phyloP scores from a whole-genome alignment of 2,888 invertebrate genomes.

The Heteromurus nitidus region DNA sequence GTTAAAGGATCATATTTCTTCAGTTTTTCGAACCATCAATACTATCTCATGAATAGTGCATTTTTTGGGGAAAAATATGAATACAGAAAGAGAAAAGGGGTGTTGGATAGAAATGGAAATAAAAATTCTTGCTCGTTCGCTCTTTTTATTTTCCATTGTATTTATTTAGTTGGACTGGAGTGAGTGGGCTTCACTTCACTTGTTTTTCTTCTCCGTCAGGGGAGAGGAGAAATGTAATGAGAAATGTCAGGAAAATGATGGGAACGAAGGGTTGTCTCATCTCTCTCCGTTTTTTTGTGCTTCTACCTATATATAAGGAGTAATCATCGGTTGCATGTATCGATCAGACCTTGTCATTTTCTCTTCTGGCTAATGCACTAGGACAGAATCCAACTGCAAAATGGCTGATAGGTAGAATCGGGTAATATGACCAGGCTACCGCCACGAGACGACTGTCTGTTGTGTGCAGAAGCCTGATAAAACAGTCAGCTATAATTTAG shows the following conservation, averaged over 20 bases:
- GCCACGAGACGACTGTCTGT: not conserved
- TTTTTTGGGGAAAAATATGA: not conserved
- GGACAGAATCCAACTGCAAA: too few relatives aligned
- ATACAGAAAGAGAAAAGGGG: not conserved
- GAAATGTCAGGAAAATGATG: conserved; percentile 26
- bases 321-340: conserved; percentile 14
- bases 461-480: conserved; percentile 39
- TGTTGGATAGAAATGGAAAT: too few relatives aligned
- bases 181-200: conserved; percentile 34
- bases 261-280: conserved; percentile 31
- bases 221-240: conserved; percentile 6
- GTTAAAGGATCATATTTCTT: conserved; percentile 50
- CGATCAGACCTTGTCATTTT: conserved; percentile 17
- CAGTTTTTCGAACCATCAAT: too few relatives aligned
- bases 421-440: conserved; percentile 10
- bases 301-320: too few relatives aligned
- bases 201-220: conserved; percentile 22
- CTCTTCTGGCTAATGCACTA: conserved; percentile 18
- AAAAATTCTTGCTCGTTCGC: not conserved
- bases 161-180: conserved; percentile 30
- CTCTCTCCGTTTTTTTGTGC: too few relatives aligned
- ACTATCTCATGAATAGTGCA: conserved; percentile 11
- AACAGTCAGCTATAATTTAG: conserved; percentile 49
- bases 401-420: not conserved
- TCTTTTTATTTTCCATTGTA: not conserved